Evolutionary conservation across 1,140 invertebrate genomes (phyloP).

Genomic region (Polyergus mexicanus): DNA sequence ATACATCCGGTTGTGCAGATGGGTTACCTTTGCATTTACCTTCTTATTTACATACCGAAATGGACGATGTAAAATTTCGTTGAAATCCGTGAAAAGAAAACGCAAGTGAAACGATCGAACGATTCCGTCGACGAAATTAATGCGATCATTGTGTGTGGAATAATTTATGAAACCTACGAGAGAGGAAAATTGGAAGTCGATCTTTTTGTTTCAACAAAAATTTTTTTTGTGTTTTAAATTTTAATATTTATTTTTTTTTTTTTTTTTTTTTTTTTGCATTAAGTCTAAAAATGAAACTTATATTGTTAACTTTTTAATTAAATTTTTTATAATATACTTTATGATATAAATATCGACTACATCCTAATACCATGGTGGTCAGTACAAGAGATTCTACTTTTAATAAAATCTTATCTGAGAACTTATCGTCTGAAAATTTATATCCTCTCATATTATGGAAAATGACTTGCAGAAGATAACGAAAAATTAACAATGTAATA

Average conservation of each 20-base stretch:
- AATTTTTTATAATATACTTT: background rate
- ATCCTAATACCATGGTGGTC: background rate
- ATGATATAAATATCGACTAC: background rate
- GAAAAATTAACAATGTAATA: background rate
- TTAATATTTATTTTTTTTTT: background rate
- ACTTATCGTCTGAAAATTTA: conserved; percentile 4
- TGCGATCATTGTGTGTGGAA: background rate
- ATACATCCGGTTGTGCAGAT: conserved; percentile 73
- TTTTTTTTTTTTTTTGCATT: too few relatives aligned
- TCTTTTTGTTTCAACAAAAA: background rate
- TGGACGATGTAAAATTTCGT: conserved; percentile 29
- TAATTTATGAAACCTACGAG: background rate
- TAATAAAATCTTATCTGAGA: conserved; percentile 2
- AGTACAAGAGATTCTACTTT: background rate
- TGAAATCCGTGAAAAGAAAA: conserved; percentile 38
- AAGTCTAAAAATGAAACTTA: background rate
- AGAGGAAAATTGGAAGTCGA: background rate
- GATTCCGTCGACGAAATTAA: background rate
- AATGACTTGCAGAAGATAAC: conserved; percentile 14
- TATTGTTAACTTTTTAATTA: background rate
- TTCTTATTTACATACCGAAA: conserved; percentile 69
- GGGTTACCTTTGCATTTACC: conserved; percentile 63
- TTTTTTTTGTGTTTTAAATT: background rate
- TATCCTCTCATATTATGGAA: background rate
- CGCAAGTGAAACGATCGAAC: conserved; percentile 32